These are phyloP conservation scores for Coreoperca whiteheadi DNA, from an alignment of 2,113 vertebrate genomes.

Conservation along the genomic window DNA sequence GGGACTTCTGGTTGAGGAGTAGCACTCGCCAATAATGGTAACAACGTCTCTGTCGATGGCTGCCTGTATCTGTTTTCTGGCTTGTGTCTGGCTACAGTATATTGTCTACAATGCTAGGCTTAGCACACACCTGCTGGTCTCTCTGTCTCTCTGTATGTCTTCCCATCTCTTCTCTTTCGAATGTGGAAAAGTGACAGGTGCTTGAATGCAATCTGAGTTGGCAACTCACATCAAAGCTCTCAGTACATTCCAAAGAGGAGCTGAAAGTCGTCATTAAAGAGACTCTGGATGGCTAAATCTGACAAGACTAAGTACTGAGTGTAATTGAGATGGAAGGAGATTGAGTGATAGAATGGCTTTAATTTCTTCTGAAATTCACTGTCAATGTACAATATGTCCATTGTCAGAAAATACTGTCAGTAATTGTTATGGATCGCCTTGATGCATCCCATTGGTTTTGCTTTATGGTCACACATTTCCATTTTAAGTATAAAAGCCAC, in stretches of 20 bases:
- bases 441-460: constrained; percentile 30
- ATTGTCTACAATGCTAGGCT: constrained; percentile 55
- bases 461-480: constrained; percentile 33
- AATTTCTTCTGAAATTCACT: constrained; percentile 53
- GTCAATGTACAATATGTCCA: constrained; percentile 64
- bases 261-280: constrained; percentile 79
- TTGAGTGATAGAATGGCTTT: constrained; percentile 60
- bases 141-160: constrained; percentile 26
- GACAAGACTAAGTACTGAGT: constrained; percentile 68
- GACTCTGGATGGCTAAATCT: constrained; percentile 71
- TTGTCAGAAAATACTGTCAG: constrained; percentile 51
- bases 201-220: constrained; percentile 76
- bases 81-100: constrained; percentile 58
- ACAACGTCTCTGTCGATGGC: constrained; percentile 51
- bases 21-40: constrained; percentile 57
- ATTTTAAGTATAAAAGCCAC: constrained; percentile 15
- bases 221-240: constrained; percentile 78
- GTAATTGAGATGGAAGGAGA: constrained; percentile 70
- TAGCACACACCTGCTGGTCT: constrained; percentile 70
- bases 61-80: constrained; percentile 42
- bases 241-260: constrained; percentile 71
- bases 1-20: constrained; percentile 54
- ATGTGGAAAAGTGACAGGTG: constrained; percentile 76
- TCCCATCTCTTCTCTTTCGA: constrained; percentile 56
- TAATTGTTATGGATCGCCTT: constrained; percentile 47